Evolutionary conservation across 2,797 vertebrate genomes (phyloP).

Genomic region (Melanotaenia pygmaea): DNA sequence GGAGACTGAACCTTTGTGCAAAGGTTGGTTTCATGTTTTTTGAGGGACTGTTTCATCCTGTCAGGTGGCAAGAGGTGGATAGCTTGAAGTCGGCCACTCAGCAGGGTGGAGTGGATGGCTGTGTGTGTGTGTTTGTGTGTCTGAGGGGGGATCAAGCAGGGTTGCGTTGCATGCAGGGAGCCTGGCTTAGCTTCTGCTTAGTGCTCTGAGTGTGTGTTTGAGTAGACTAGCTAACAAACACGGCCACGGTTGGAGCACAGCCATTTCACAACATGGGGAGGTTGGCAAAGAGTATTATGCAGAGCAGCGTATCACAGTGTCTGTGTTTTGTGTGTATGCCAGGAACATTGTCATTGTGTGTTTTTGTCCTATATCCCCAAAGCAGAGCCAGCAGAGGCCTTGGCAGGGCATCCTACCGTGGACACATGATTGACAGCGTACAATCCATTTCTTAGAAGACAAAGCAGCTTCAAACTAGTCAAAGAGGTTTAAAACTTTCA

Average conservation of each 20-base stretch:
- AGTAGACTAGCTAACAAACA: constrained; percentile 53
- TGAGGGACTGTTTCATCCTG: constrained; percentile 55
- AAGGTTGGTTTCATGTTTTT: constrained; percentile 55
- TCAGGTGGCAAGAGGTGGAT: constrained; percentile 48
- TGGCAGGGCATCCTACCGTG: constrained; percentile 53
- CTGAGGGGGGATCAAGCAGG: constrained; percentile 68
- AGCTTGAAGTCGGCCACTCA: constrained; percentile 57
- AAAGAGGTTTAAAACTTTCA: constrained; percentile 22
- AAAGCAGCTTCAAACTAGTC: constrained; percentile 49
- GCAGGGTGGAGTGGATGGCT: constrained; percentile 49
- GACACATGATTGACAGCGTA: constrained; percentile 63
- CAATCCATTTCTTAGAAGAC: constrained; percentile 66
- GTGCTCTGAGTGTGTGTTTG: constrained; percentile 45
- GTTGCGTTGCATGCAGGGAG: constrained; percentile 68
- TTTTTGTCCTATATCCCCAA: constrained; percentile 46
- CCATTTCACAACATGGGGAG: constrained; percentile 64
- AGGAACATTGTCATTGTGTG: constrained; percentile 22
- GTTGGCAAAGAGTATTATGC: constrained; percentile 58
- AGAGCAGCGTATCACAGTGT: constrained; percentile 37
- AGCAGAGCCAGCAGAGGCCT: constrained; percentile 53
- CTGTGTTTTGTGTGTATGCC: constrained; percentile 26
- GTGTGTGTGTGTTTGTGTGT: constrained; percentile 42
- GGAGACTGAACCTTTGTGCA: constrained; percentile 51
- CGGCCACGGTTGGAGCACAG: constrained; percentile 58
- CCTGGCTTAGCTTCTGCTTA: constrained; percentile 59